Conservation (phyloP, 2,113 vertebrate genomes). For the Terrapene triunguis region DNA sequence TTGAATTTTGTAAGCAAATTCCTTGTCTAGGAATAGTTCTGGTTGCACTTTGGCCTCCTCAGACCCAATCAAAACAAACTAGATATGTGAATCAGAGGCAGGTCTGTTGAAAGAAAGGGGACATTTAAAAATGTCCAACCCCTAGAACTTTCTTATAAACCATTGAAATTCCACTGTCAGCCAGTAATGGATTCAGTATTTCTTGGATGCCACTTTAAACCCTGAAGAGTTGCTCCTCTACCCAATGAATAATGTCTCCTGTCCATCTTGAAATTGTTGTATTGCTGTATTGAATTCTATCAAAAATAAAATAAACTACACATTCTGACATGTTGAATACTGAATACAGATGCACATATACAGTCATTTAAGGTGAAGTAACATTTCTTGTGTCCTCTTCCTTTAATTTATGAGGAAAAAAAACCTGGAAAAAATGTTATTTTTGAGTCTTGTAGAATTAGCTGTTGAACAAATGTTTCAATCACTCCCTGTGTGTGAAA, state of each 20-base stretch:
- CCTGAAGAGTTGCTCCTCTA: not conserved
- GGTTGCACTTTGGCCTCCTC: not conserved
- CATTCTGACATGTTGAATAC: not conserved
- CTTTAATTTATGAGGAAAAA: not conserved
- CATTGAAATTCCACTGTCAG: not conserved
- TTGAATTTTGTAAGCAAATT: not conserved
- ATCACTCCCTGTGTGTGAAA: not conserved
- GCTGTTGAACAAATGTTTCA: constrained; percentile 1
- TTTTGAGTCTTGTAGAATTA: not conserved
- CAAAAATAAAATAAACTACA: not conserved
- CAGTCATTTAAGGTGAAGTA: not conserved
- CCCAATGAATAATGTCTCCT: not conserved
- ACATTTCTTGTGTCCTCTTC: not conserved
- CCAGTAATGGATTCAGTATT: not conserved
- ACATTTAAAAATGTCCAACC: not conserved
- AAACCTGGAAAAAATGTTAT: not conserved
- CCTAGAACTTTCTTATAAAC: not conserved
- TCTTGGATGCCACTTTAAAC: not conserved
- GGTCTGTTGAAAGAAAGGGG: not conserved
- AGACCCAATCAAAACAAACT: not conserved
- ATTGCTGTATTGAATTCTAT: not conserved
- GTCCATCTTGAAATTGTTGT: not conserved
- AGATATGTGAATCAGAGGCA: not conserved
- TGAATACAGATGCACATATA: not conserved
- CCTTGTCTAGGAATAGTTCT: not conserved